These are phyloP conservation scores for Cydia strobilella DNA, from an alignment of 1,140 invertebrate genomes.

Conservation along the genomic window DNA sequence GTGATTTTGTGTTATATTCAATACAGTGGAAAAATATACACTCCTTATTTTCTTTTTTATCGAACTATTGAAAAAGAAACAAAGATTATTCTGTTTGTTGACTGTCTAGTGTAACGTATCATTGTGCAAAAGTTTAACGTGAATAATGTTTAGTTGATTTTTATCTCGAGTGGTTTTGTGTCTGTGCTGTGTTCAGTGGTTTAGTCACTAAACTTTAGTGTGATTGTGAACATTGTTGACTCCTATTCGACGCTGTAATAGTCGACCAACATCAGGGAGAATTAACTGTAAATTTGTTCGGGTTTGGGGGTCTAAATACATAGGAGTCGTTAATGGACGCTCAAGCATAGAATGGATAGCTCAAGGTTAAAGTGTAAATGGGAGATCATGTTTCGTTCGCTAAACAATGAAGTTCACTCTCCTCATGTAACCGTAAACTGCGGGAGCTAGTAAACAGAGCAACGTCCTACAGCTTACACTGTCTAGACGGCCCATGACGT, in stretches of 20 bases:
- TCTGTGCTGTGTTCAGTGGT: too few relatives aligned
- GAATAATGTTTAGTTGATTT: too few relatives aligned
- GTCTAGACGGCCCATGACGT: slow-evolving; percentile 56
- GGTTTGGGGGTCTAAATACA: not conserved
- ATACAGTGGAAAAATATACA: not conserved
- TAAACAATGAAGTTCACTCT: slow-evolving; percentile 12
- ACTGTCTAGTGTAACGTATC: too few relatives aligned
- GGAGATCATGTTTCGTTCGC: not conserved
- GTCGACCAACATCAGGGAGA: not conserved
- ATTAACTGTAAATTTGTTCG: not conserved
- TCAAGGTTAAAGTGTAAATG: not conserved
- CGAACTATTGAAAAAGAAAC: not conserved
- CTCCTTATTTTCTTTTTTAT: not conserved
- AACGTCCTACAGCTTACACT: slow-evolving; percentile 47
- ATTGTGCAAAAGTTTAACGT: too few relatives aligned
- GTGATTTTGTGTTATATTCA: not conserved
- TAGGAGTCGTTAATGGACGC: not conserved
- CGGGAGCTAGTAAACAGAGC: slow-evolving; percentile 38
- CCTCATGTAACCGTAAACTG: slow-evolving; percentile 38
- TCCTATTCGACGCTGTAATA: too few relatives aligned
- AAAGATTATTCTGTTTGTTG: too few relatives aligned
- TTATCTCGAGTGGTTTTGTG: too few relatives aligned
- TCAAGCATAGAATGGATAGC: too few relatives aligned
- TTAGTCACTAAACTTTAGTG: too few relatives aligned
- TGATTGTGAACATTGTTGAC: too few relatives aligned